phyloP scores from a whole-genome alignment of 2,888 invertebrate genomes.

The Dryobota labecula region DNA sequence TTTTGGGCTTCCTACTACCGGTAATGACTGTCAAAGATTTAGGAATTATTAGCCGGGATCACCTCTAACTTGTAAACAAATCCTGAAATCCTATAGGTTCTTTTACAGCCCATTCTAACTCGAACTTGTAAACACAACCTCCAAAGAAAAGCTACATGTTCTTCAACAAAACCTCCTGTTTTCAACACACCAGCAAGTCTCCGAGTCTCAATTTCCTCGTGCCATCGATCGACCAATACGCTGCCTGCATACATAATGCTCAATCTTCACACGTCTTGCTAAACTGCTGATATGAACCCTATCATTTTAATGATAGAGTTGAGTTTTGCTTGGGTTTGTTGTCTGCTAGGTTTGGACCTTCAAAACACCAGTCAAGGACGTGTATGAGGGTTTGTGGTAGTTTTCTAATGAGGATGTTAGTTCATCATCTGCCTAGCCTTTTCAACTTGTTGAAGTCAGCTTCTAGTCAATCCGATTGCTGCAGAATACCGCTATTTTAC shows the following conservation, averaged over 20 bases:
- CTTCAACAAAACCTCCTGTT: constrained; percentile 47
- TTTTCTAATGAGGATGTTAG: constrained; percentile 21
- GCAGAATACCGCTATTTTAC: no score
- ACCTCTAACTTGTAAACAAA: not conserved
- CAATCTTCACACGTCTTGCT: constrained; percentile 24
- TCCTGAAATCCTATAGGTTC: not conserved
- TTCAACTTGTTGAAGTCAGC: no score
- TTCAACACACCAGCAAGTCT: constrained; percentile 56
- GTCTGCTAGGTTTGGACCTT: constrained; percentile 41
- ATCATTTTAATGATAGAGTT: not conserved
- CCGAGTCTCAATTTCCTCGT: constrained; percentile 74
- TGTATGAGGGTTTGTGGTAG: constrained; percentile 24
- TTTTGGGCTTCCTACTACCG: not conserved
- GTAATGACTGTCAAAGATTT: not conserved
- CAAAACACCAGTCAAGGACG: constrained; percentile 76
- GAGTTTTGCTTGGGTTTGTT: not conserved
- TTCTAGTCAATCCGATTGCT: no score
- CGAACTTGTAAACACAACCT: not conserved
- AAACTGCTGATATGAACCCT: constrained; percentile 15
- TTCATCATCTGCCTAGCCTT: not conserved
- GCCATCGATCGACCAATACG: constrained; percentile 82
- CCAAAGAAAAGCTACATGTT: constrained; percentile 34
- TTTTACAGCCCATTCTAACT: not conserved
- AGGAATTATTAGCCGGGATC: not conserved
- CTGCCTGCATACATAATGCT: constrained; percentile 77